Percentiles rank a stretch among this genome's conserved stretches.
Evolutionary conservation across 1,140 invertebrate genomes (phyloP).

Genomic region (Radopholus similis): DNA sequence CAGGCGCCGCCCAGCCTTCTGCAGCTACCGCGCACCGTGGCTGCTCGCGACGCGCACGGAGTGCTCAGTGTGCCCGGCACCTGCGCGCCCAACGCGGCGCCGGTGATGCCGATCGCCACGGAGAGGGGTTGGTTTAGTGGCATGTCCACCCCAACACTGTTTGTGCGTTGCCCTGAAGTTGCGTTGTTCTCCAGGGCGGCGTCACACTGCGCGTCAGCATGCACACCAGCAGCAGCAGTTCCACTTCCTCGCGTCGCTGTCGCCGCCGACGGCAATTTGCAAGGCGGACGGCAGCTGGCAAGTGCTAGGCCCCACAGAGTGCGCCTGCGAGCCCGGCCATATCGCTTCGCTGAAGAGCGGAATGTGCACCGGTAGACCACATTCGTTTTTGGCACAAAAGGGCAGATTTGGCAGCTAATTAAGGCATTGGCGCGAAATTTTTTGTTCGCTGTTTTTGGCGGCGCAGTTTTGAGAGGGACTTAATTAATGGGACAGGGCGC

Average conservation of each 20-base stretch:
- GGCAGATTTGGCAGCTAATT: no score
- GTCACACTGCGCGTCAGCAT: background rate
- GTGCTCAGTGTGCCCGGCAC: slow-evolving; percentile 40
- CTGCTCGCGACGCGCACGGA: slow-evolving; percentile 30
- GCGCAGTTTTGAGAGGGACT: no score
- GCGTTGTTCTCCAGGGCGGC: background rate
- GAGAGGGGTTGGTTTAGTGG: background rate
- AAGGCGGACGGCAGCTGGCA: slow-evolving; percentile 50
- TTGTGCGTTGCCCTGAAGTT: no score
- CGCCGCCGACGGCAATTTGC: slow-evolving; percentile 40
- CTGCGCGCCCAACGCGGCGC: slow-evolving; percentile 40
- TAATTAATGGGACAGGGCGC: no score
- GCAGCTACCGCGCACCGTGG: slow-evolving; percentile 40
- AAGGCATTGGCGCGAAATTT: background rate
- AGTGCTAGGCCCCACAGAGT: slow-evolving; percentile 31
- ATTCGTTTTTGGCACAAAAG: no score
- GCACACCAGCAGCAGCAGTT: background rate
- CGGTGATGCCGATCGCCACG: background rate
- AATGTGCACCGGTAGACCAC: slow-evolving; percentile 38
- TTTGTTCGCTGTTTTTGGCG: background rate
- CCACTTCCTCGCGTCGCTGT: background rate
- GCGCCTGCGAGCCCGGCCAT: slow-evolving; percentile 46
- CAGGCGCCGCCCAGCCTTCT: slow-evolving; percentile 22
- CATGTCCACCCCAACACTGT: background rate
- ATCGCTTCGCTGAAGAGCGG: slow-evolving; percentile 24